These are phyloP conservation scores for Chelon auratus DNA, from an alignment of 2,797 vertebrate species.

Conservation along the genomic window DNA sequence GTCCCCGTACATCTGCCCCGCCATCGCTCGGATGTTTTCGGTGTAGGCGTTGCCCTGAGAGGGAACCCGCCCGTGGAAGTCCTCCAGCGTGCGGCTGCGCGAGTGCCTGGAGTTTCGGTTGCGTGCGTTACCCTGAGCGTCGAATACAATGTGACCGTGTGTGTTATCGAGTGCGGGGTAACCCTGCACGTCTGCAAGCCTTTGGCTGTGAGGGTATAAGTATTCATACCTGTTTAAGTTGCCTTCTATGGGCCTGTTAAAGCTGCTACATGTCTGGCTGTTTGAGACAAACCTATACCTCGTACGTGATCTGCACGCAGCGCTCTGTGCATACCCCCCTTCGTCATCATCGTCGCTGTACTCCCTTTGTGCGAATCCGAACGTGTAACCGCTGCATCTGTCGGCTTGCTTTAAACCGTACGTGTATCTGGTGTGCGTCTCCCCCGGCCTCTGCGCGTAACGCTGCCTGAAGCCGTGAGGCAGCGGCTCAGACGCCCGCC, in stretches of 20 bases:
- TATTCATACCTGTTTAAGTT: slow-evolving; percentile 25
- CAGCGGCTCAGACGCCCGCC: slow-evolving; percentile 64
- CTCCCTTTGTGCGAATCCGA: slow-evolving; percentile 42
- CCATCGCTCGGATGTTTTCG: slow-evolving; percentile 72
- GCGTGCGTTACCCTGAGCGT: slow-evolving; percentile 7
- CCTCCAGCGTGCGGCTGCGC: slow-evolving; percentile 30
- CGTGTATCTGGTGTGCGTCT: slow-evolving; percentile 54
- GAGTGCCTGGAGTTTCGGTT: background rate
- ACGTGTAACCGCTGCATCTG: slow-evolving; percentile 28
- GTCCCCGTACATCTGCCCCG: slow-evolving; percentile 76
- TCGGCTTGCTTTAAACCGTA: slow-evolving; percentile 27
- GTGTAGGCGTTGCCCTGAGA: slow-evolving; percentile 44
- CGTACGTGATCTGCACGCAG: fast-evolving
- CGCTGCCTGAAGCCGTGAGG: slow-evolving; percentile 47
- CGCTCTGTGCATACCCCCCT: background rate
- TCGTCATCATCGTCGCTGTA: background rate
- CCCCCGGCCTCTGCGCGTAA: slow-evolving; percentile 28
- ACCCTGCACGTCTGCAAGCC: background rate
- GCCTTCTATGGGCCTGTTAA: background rate
- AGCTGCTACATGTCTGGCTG: slow-evolving; percentile 13
- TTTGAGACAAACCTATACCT: slow-evolving; percentile 9
- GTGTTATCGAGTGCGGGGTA: background rate
- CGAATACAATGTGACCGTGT: fast-evolving
- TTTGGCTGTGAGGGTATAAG: background rate
- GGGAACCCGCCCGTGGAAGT: background rate